These are phyloP conservation scores for Plotosus lineatus DNA, from an alignment of 2,113 vertebrate genomes.

Conservation along the genomic window DNA sequence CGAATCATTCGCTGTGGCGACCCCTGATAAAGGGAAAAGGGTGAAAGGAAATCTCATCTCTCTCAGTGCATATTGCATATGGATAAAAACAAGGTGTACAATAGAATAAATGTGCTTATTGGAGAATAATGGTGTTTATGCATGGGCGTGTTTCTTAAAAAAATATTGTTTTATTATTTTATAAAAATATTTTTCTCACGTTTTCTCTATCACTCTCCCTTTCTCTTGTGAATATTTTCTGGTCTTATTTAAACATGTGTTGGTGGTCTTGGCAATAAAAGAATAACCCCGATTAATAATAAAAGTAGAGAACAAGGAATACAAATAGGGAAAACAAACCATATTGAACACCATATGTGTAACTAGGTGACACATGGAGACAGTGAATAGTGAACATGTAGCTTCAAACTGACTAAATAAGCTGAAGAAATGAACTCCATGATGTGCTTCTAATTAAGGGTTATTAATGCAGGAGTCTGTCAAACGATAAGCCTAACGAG, in stretches of 20 bases:
- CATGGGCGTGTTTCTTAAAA: neutral
- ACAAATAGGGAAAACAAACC: neutral
- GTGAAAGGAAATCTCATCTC: no score
- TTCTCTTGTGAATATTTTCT: neutral
- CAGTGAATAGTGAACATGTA: neutral
- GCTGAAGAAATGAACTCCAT: neutral
- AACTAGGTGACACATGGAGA: no score
- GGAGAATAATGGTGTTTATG: neutral
- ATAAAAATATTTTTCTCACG: neutral
- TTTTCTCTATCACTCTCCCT: no score
- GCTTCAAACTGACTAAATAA: neutral
- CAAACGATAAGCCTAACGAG: slow-evolving; percentile 44
- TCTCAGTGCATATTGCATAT: no score
- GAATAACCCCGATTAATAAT: neutral
- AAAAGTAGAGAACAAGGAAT: neutral
- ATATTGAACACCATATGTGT: neutral
- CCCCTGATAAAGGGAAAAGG: no score
- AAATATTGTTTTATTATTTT: neutral
- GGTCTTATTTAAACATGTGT: neutral
- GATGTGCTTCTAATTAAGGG: slow-evolving; percentile 28
- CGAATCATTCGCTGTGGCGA: no score
- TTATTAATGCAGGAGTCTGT: slow-evolving; percentile 35
- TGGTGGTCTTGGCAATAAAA: neutral
- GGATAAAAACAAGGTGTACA: no score
- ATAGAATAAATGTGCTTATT: neutral